A percentile compares a stretch with the other conserved stretches of the same genome.
Conservation (phyloP, 2,797 vertebrate species). For the Hafferia zeledoni region DNA sequence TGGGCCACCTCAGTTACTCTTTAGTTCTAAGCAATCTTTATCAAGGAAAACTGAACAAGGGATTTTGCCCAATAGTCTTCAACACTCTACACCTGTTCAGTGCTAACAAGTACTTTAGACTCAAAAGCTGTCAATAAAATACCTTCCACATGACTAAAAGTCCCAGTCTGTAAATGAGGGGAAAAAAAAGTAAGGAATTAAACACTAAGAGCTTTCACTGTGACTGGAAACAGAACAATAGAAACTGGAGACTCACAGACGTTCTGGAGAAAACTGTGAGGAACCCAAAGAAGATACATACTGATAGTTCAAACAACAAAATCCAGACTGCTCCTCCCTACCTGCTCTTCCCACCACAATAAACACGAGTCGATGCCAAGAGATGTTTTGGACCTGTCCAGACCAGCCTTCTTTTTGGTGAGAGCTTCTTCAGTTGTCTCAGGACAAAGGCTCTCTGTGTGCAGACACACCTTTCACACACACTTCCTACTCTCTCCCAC, state of each 20-base stretch:
- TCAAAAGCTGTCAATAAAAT: constrained; percentile 21
- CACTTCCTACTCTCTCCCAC: neutral
- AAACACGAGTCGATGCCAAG: neutral
- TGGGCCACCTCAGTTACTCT: neutral
- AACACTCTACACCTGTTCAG: neutral
- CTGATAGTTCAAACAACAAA: neutral
- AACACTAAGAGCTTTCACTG: neutral
- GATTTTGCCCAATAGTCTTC: neutral
- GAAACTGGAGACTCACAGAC: neutral
- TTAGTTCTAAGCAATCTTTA: neutral
- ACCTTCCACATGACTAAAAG: constrained; percentile 3
- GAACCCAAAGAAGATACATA: neutral
- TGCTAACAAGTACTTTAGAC: neutral
- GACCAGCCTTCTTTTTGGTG: neutral
- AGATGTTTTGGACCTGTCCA: constrained; percentile 2
- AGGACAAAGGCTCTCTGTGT: constrained; percentile 6
- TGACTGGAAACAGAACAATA: neutral
- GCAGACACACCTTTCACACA: neutral
- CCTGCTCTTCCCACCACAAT: neutral
- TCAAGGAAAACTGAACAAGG: neutral
- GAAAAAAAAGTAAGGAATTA: neutral
- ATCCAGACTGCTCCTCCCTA: constrained; percentile 11
- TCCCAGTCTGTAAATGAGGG: neutral
- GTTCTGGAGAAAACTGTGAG: neutral
- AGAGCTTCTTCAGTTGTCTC: neutral